These are phyloP conservation scores for Saccopteryx leptura DNA, from an alignment of 2,113 vertebrate species.

Conservation along the genomic window DNA sequence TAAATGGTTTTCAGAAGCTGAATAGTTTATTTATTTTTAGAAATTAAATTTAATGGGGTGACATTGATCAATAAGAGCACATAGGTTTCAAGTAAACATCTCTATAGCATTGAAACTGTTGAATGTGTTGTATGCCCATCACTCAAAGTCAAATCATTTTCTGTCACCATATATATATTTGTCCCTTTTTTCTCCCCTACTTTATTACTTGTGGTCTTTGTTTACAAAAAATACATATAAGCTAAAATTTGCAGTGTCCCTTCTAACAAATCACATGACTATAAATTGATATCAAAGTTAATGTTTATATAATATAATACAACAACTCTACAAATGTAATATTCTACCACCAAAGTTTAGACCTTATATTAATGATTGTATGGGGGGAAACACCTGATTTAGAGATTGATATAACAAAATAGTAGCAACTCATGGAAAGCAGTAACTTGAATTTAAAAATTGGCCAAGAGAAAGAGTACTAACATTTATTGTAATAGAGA, in stretches of 20 bases:
- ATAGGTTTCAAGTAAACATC: too few relatives aligned
- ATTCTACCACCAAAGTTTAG: neutral
- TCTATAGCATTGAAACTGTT: too few relatives aligned
- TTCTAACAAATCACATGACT: neutral
- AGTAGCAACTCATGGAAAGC: neutral
- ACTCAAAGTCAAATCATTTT: too few relatives aligned
- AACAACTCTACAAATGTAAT: neutral
- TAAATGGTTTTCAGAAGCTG: neutral
- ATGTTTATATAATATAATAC: neutral
- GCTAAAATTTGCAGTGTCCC: neutral
- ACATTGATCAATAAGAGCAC: too few relatives aligned
- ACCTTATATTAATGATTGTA: neutral
- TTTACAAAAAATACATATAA: neutral
- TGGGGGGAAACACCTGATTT: neutral
- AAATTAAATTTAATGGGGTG: too few relatives aligned
- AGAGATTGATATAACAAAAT: neutral
- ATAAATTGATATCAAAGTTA: neutral
- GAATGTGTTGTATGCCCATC: too few relatives aligned
- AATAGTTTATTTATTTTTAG: neutral
- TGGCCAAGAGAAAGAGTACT: neutral
- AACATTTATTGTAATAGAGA: neutral
- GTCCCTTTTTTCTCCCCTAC: too few relatives aligned
- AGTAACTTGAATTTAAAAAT: constrained; percentile 8
- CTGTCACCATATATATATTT: too few relatives aligned
- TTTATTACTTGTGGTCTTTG: neutral